Conservation (phyloP, 2,888 invertebrate genomes). For the Ptilodon capucinus region DNA sequence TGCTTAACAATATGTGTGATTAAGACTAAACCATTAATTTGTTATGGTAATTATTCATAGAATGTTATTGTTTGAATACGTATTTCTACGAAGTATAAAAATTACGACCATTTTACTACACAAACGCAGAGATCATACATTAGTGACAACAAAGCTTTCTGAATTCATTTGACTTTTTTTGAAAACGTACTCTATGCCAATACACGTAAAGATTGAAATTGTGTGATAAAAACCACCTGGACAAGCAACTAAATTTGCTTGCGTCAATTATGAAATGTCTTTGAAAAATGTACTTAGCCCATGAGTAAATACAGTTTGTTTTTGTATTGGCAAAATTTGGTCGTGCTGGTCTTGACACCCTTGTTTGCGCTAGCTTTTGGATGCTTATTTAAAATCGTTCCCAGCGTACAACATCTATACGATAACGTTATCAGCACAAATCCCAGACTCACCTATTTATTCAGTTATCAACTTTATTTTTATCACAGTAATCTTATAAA, state of each 20-base stretch:
- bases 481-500: slow-evolving; percentile 18
- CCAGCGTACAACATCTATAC: slow-evolving; percentile 11
- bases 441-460: slow-evolving; percentile 25
- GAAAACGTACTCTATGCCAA: too few relatives aligned
- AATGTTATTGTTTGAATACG: slow-evolving; percentile 3
- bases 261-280: too few relatives aligned
- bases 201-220: too few relatives aligned
- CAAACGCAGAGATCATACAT: slow-evolving; percentile 45
- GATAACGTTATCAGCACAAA: slow-evolving; percentile 23
- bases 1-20: slow-evolving; percentile 1
- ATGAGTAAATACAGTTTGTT: too few relatives aligned
- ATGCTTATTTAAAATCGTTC: slow-evolving; percentile 34
- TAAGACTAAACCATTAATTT: slow-evolving; percentile 5
- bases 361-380: too few relatives aligned
- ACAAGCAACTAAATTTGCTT: too few relatives aligned
- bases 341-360: too few relatives aligned
- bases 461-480: slow-evolving; percentile 12
- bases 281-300: too few relatives aligned
- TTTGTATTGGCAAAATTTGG: too few relatives aligned
- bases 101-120: slow-evolving; percentile 55
- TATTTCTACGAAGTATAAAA: slow-evolving; percentile 54
- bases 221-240: too few relatives aligned
- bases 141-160: slow-evolving; percentile 30
- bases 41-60: slow-evolving; percentile 6
- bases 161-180: too few relatives aligned